Evolutionary conservation across 2,113 vertebrate genomes (phyloP).

Genomic region (Acanthochromis polyacanthus): DNA sequence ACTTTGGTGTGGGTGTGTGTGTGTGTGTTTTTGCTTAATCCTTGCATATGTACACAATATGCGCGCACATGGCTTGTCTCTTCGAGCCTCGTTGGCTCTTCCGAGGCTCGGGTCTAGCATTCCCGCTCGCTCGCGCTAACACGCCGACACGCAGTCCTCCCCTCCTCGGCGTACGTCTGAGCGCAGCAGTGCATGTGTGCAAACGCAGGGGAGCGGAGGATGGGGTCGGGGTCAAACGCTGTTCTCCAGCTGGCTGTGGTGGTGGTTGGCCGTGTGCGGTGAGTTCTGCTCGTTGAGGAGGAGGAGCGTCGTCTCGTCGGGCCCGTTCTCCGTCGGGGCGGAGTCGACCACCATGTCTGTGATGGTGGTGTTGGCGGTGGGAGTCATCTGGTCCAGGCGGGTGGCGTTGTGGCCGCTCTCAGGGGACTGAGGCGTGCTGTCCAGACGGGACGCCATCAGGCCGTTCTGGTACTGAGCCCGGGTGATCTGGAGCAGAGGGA

Average conservation of each 20-base stretch:
- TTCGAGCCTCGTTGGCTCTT: slow-evolving; percentile 32
- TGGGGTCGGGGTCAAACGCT: slow-evolving; percentile 68
- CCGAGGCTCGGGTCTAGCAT: slow-evolving; percentile 10
- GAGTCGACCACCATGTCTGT: slow-evolving; percentile 39
- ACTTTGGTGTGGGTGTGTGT: slow-evolving; percentile 1
- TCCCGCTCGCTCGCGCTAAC: slow-evolving; percentile 11
- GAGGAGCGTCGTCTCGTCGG: slow-evolving; percentile 91
- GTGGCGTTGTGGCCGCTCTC: slow-evolving; percentile 79
- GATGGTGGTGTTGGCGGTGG: slow-evolving; percentile 45
- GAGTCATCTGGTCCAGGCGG: slow-evolving; percentile 51
- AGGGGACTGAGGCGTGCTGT: slow-evolving; percentile 91
- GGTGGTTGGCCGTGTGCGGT: slow-evolving; percentile 83
- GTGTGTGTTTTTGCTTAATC: neutral
- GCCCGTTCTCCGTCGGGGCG: slow-evolving; percentile 64
- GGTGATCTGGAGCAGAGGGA: slow-evolving; percentile 85
- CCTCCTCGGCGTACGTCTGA: slow-evolving; percentile 31
- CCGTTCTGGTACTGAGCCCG: slow-evolving; percentile 96
- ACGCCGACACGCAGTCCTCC: slow-evolving; percentile 17
- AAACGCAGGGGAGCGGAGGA: neutral
- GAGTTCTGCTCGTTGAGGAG: slow-evolving; percentile 93
- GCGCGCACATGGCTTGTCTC: slow-evolving; percentile 47
- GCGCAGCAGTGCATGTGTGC: slow-evolving; percentile 50
- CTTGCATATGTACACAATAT: slow-evolving; percentile 62
- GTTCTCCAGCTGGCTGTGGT: slow-evolving; percentile 78
- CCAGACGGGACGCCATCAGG: slow-evolving; percentile 90